Base-by-base conservation (phyloP, 2,888 invertebrate genomes). In the Ectemnius continuus region DNA sequence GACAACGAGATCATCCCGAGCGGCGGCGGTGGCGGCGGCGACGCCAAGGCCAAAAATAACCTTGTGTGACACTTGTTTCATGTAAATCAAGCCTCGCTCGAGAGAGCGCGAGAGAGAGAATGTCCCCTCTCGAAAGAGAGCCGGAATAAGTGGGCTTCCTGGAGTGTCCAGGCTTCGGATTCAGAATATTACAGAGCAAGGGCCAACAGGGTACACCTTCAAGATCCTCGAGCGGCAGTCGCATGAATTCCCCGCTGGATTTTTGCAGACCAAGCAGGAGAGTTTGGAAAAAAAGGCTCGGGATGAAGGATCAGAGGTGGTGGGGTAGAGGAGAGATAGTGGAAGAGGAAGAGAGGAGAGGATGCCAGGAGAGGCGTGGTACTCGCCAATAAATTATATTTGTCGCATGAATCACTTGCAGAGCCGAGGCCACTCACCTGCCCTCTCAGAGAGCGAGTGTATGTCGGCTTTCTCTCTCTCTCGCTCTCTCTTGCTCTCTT, bases 1-100 rank as follows among this genome's bases (percentile, higher is more conserved):
- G 70, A 74, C 61, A 60, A 75, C 75, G 71, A 66, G 76, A 79
- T 78, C 76, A 77, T 61, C 80, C 60, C 70, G 73, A 73, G 75
- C 82, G 81, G 77, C 79, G 70, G 69, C 73, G 45, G n/a, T n/a
- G n/a, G n/a, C n/a, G n/a, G n/a, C n/a, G n/a, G 77, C 79, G 70
- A 71, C 73, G 45, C 72, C 70, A 72, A 26, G 75, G 83, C 88
- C 88, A 88, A 88, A 88, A 88, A 88, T 88, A 88, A 82, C 80
- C 82, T 75, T 68, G 81, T 82, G 87, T 87, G 88, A 88, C 88
- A 88, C 88, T 88, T 88, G 88, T 88, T 88, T 87, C 88, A 83
- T 88, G 88, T 88, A 88, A 88, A 88, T 88, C 88, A 88, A 84
- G 78, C 74, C 75, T 46, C 62, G 76, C 58, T 76, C 68, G 62